Percentiles rank a stretch among this genome's conserved stretches.
These are phyloP conservation scores for Peucedramus taeniatus DNA, from an alignment of 2,113 vertebrate genomes.

Conservation along the genomic window DNA sequence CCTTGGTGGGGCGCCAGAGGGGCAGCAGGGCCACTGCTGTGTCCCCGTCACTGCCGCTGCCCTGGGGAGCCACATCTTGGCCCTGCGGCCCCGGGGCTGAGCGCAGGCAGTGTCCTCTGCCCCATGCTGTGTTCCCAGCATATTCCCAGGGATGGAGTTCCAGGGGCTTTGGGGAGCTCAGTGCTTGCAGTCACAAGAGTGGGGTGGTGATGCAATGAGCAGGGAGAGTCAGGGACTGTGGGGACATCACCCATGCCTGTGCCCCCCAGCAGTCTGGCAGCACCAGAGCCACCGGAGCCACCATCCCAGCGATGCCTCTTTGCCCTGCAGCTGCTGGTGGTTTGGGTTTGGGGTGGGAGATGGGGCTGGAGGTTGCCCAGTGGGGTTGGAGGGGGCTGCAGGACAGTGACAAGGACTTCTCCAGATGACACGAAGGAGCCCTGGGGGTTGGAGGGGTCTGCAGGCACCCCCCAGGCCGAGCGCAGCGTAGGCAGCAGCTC, in stretches of 20 bases:
- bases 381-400: rapidly evolving
- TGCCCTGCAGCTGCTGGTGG: background rate
- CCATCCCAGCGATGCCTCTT: background rate
- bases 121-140: background rate
- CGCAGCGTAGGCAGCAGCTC: background rate
- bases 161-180: background rate
- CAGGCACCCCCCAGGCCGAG: background rate
- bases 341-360: background rate
- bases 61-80: background rate
- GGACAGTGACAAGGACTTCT: background rate
- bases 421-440: rapidly evolving
- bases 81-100: background rate
- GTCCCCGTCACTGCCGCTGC: rapidly evolving
- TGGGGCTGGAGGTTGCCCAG: background rate
- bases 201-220: background rate
- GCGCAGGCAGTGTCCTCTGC: rapidly evolving
- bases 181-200: background rate
- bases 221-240: background rate
- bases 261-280: background rate
- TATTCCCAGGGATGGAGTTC: background rate
- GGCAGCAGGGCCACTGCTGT: background rate
- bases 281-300: rapidly evolving
- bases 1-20: background rate
- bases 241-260: background rate
- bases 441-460: background rate